Evolutionary conservation across 2,797 vertebrate genomes (phyloP), one percentile per base, ranked within the genome.

Genomic region (Sebastes kiyomatsui): DNA sequence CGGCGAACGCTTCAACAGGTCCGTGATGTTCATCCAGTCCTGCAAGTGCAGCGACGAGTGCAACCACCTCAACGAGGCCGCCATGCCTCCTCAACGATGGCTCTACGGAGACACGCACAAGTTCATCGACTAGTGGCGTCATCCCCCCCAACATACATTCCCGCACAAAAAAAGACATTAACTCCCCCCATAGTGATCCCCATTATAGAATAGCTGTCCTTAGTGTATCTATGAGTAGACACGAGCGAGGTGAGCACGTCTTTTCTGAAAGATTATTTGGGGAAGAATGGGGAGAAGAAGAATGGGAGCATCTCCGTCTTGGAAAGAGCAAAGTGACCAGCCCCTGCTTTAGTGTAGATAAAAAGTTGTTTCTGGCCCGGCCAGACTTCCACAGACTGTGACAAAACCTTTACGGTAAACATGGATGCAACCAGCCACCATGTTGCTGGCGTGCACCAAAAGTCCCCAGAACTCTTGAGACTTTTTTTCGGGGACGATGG

Each of bases 1-100:
- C 0, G 95, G 96, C 0, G 94, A 93, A 22, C 91, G 84, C 64
- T 95, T 96, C 81, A 92, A 83, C 80, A 83, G 93, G 27, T 92
- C 93, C 0, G 91, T 97, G 69, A 96, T 96, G 95, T 96, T 96
- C 85, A 92, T 97, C 82, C 96, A 96, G 87, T 96, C 95, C 56
- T 97, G 96, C 93, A 96, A 96, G 88, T 97, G 96, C 87, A 94
- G 93, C 42, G 90, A 90, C 1, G 89, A 95, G 80, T 96, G 96
- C 79, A 92, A 93, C 82, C 92, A 96, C 16, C 93, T 95, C 23
- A 96, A 96, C 8, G 95, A 96, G 73, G 93, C 92, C 0, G 91
- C 88, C 20, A 90, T 95, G 80, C 93, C 93, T 1, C 96, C 95
- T 0, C 94, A 94, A 81, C 92, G 86, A 76, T 95, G 94, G 93